phyloP scores from a whole-genome alignment of 2,888 invertebrate genomes.

The Drosophila lacicola region DNA sequence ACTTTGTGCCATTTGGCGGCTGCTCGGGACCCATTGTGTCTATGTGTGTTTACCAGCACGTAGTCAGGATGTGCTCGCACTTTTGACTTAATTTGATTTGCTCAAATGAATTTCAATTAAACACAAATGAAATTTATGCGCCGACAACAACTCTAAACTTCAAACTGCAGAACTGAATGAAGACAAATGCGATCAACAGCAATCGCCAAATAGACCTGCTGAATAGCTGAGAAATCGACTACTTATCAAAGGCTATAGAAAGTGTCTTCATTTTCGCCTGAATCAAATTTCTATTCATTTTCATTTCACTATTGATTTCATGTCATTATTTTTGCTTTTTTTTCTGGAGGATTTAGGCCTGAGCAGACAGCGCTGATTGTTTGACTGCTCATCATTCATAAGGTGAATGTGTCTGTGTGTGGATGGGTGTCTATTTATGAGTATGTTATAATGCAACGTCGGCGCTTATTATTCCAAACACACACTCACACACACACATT shows the following conservation, averaged over 20 bases:
- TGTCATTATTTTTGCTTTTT: conserved; percentile 32
- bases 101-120: conserved; percentile 80
- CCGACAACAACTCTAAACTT: conserved; percentile 45
- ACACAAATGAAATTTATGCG: conserved; percentile 71
- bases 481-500: conserved; percentile 42
- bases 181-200: conserved; percentile 5
- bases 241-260: background rate
- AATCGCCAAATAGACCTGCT: conserved; percentile 1
- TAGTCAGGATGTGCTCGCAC: conserved; percentile 67
- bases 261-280: background rate
- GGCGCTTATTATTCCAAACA: conserved; percentile 68
- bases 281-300: conserved; percentile 25
- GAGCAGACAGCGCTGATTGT: conserved; percentile 51
- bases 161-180: conserved; percentile 23
- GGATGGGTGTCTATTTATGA: conserved; percentile 14
- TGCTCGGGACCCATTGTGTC: conserved; percentile 28
- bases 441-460: conserved; percentile 60
- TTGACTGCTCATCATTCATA: conserved; percentile 73
- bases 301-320: conserved; percentile 48
- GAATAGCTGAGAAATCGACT: background rate
- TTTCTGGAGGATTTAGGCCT: background rate
- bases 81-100: conserved; percentile 80
- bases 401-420: conserved; percentile 14
- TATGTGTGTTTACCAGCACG: conserved; percentile 56
- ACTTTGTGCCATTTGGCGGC: conserved; percentile 58